Percentiles rank a stretch among this genome's conserved stretches.
Conservation (phyloP, 2,888 invertebrate genomes). For the Piscicola geometra region DNA sequence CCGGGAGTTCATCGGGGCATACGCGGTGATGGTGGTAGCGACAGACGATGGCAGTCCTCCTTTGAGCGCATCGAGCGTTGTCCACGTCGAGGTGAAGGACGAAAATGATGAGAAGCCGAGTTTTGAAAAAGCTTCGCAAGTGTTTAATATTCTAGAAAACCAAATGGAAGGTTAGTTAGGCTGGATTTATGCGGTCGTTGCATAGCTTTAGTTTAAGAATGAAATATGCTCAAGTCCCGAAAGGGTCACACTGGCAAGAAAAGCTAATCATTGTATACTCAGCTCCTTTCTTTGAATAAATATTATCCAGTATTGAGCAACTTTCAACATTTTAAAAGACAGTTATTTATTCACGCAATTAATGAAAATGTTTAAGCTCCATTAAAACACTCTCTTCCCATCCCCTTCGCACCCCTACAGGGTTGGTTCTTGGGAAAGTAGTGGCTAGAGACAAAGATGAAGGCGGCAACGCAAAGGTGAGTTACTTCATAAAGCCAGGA, state of each 20-base stretch:
- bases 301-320: background rate
- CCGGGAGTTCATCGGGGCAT: background rate
- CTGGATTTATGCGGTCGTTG: background rate
- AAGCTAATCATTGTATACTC: background rate
- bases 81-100: conserved; percentile 12
- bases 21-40: background rate
- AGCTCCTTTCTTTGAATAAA: background rate
- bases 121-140: background rate
- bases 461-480: background rate
- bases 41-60: background rate
- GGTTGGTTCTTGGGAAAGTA: background rate
- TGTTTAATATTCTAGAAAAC: conserved; percentile 21
- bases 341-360: too few relatives aligned
- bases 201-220: background rate
- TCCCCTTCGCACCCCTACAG: background rate
- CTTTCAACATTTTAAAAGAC: background rate
- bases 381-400: too few relatives aligned
- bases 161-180: background rate
- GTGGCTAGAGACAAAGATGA: conserved; percentile 19
- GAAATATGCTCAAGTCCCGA: background rate
- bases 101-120: conserved; percentile 21
- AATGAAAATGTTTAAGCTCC: too few relatives aligned
- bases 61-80: background rate
- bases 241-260: too few relatives aligned
- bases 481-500: conserved; percentile 14